These are phyloP conservation scores for Nothoprocta pentlandii DNA, from an alignment of 2,113 vertebrate genomes.

Conservation along the genomic window DNA sequence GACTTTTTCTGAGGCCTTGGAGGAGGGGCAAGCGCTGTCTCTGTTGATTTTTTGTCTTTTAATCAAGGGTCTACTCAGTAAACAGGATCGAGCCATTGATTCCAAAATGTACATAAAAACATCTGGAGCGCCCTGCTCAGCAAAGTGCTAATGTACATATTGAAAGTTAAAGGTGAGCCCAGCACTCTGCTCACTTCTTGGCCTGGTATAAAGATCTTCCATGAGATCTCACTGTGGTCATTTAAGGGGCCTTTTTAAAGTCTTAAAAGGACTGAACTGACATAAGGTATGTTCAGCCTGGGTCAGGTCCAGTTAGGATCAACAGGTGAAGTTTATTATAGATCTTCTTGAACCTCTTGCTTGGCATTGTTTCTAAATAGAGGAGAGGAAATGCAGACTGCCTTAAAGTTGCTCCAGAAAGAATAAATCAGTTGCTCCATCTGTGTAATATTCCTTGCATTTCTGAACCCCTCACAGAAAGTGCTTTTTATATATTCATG, in stretches of 20 bases:
- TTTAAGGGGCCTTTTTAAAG: not conserved
- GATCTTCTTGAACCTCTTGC: not conserved
- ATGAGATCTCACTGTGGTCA: not conserved
- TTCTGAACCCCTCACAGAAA: constrained; percentile 15
- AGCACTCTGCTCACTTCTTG: not conserved
- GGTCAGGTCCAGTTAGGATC: not conserved
- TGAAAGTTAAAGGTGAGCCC: not conserved
- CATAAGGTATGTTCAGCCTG: not conserved
- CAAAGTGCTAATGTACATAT: not conserved
- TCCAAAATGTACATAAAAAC: not conserved
- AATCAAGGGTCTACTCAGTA: not conserved
- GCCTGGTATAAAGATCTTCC: not conserved
- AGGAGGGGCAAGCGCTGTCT: not conserved
- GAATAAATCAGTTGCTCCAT: constrained; percentile 9
- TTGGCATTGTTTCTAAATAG: constrained; percentile 4
- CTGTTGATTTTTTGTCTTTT: not conserved
- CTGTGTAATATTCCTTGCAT: constrained; percentile 25
- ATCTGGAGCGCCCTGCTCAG: not conserved
- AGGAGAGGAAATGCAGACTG: constrained; percentile 4
- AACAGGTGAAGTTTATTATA: not conserved
- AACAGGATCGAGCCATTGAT: not conserved
- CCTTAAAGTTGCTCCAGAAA: constrained; percentile 41
- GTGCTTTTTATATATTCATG: not conserved
- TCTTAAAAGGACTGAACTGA: not conserved
- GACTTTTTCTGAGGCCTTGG: not conserved